Evolutionary conservation across 2,113 vertebrate species (phyloP).

Genomic region (Chamaea fasciata): DNA sequence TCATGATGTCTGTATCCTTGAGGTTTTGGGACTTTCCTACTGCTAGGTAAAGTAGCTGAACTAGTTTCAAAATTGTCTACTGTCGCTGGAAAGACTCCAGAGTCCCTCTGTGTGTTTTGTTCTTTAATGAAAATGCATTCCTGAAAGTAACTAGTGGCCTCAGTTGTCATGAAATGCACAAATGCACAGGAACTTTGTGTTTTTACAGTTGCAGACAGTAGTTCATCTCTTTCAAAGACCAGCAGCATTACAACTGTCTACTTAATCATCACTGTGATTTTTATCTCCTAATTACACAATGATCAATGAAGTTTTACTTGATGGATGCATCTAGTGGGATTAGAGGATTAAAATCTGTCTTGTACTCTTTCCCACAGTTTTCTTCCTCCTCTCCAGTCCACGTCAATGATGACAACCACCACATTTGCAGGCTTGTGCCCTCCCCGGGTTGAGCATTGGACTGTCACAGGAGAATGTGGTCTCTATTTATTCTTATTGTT

Average conservation of each 20-base stretch:
- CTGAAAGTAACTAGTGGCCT: neutral
- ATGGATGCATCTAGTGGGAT: neutral
- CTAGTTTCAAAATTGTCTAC: neutral
- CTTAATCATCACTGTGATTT: neutral
- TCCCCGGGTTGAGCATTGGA: neutral
- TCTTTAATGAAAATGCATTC: neutral
- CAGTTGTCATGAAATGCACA: neutral
- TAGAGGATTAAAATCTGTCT: neutral
- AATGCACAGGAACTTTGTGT: neutral
- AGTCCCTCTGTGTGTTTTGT: neutral
- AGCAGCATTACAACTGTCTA: neutral
- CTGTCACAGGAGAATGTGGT: neutral
- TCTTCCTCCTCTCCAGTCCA: neutral
- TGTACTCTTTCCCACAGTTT: neutral
- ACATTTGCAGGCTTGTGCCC: neutral
- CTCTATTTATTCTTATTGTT: neutral
- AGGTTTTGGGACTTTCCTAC: neutral
- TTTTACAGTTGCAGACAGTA: conserved; percentile 7
- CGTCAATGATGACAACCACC: neutral
- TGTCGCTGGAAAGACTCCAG: neutral
- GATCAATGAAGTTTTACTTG: neutral
- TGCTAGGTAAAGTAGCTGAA: neutral
- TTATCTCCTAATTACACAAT: neutral
- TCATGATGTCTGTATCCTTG: neutral
- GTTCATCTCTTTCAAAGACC: neutral